Percentiles rank a stretch among this genome's conserved stretches.
Evolutionary conservation across 2,888 invertebrate genomes (phyloP).

Genomic region (Oeneis ivallda): DNA sequence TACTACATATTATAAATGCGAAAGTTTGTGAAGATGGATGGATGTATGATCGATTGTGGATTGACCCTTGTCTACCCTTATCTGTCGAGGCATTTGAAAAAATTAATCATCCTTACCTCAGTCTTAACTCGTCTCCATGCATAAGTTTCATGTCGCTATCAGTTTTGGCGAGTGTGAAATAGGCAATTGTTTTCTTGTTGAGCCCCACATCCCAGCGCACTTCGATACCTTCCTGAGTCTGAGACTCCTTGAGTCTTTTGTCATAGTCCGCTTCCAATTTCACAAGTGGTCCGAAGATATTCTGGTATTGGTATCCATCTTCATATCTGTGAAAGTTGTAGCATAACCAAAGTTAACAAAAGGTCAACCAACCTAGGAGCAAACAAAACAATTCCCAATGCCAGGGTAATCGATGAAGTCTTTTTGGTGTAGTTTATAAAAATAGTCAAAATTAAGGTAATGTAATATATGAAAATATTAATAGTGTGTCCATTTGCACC

Average conservation of each 20-base stretch:
- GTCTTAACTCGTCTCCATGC: slow-evolving; percentile 98
- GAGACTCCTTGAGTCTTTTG: slow-evolving; percentile 97
- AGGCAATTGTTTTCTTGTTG: slow-evolving; percentile 98
- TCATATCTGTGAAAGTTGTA: slow-evolving; percentile 86
- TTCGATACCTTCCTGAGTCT: slow-evolving; percentile 98
- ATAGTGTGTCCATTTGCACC: too few relatives aligned
- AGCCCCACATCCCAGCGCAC: slow-evolving; percentile 99
- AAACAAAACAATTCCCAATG: too few relatives aligned
- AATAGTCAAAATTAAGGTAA: too few relatives aligned
- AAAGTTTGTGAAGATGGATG: too few relatives aligned
- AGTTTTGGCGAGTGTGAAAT: slow-evolving; percentile 98
- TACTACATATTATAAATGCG: too few relatives aligned
- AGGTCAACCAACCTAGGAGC: too few relatives aligned
- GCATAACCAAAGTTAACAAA: background rate
- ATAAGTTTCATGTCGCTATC: slow-evolving; percentile 99
- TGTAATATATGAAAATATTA: too few relatives aligned
- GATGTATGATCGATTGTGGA: too few relatives aligned
- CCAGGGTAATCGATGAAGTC: too few relatives aligned
- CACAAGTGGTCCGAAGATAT: slow-evolving; percentile 98
- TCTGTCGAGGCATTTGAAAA: too few relatives aligned
- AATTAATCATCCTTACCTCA: slow-evolving; percentile 78
- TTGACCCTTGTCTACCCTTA: too few relatives aligned
- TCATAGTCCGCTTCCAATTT: slow-evolving; percentile 99
- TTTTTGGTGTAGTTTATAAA: too few relatives aligned
- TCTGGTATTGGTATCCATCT: slow-evolving; percentile 99